Percentiles rank a stretch among this genome's conserved stretches.
phyloP scores from a whole-genome alignment of 30 jellyfish, hydroid and myxozoan genomes.

The Catostylus mosaicus region DNA sequence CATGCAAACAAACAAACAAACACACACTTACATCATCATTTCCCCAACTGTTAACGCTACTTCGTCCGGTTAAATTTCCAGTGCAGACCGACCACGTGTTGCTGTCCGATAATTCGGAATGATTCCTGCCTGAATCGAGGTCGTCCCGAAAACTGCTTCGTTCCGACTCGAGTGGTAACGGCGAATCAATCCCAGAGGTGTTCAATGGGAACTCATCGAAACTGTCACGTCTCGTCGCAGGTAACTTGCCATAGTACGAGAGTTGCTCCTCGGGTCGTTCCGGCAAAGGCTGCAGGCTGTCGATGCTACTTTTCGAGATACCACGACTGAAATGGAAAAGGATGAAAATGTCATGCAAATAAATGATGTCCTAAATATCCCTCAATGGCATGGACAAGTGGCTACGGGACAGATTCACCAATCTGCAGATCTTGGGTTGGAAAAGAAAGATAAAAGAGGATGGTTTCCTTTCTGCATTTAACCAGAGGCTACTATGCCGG shows the following conservation, averaged over 20 bases:
- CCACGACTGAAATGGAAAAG: conserved; percentile 67
- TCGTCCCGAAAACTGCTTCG: conserved; percentile 18
- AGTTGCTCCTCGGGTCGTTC: conserved; percentile 80
- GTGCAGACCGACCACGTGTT: conserved; percentile 75
- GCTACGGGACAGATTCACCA: too few relatives aligned
- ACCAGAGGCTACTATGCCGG: too few relatives aligned
- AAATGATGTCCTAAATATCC: too few relatives aligned
- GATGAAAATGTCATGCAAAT: too few relatives aligned
- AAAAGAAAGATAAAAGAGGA: too few relatives aligned
- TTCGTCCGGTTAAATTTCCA: conserved; percentile 85
- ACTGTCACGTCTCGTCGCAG: conserved; percentile 51
- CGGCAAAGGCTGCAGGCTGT: conserved; percentile 78
- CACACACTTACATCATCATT: conserved; percentile 81
- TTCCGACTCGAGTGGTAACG: conserved; percentile 33
- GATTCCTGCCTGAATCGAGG: conserved; percentile 61
- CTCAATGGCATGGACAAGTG: too few relatives aligned
- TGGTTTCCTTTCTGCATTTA: too few relatives aligned
- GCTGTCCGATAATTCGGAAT: conserved; percentile 59
- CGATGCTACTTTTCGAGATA: conserved; percentile 68
- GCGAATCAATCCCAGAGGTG: conserved; percentile 7
- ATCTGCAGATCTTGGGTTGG: too few relatives aligned
- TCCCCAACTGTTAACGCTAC: conserved; percentile 94
- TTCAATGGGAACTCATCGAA: conserved; percentile 36
- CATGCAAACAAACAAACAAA: too few relatives aligned
- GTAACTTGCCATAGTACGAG: conserved; percentile 39